These are phyloP conservation scores for Hemichromis elongatus DNA, from an alignment of 2,113 vertebrate genomes.

Conservation along the genomic window DNA sequence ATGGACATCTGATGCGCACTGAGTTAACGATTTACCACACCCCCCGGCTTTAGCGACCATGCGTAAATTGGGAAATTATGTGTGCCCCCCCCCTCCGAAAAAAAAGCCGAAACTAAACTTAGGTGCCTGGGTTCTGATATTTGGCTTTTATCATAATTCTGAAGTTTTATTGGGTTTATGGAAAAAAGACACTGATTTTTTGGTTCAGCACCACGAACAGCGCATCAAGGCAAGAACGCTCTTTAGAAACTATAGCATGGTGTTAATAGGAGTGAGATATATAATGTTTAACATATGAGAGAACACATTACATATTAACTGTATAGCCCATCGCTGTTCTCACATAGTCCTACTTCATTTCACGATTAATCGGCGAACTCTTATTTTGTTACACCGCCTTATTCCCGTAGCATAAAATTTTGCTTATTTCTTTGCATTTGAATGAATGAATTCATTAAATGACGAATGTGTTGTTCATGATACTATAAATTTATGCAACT, in stretches of 20 bases:
- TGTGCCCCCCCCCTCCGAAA: background rate
- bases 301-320: background rate
- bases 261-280: background rate
- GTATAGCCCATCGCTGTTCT: background rate
- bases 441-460: background rate
- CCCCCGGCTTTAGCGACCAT: constrained; percentile 7
- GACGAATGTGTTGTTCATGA: background rate
- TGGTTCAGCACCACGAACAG: constrained; percentile 19
- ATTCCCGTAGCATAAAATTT: background rate
- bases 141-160: background rate
- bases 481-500: background rate
- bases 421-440: background rate
- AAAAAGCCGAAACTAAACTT: background rate
- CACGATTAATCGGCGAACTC: background rate
- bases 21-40: constrained; percentile 41
- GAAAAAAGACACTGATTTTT: background rate
- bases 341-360: background rate
- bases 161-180: background rate
- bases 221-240: background rate
- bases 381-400: background rate
- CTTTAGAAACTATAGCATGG: background rate
- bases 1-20: constrained; percentile 45
- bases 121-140: background rate
- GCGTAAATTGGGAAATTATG: background rate
- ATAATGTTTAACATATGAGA: background rate